phyloP scores from a whole-genome alignment of 2,797 vertebrate genomes.

The Tachyglossus aculeatus region DNA sequence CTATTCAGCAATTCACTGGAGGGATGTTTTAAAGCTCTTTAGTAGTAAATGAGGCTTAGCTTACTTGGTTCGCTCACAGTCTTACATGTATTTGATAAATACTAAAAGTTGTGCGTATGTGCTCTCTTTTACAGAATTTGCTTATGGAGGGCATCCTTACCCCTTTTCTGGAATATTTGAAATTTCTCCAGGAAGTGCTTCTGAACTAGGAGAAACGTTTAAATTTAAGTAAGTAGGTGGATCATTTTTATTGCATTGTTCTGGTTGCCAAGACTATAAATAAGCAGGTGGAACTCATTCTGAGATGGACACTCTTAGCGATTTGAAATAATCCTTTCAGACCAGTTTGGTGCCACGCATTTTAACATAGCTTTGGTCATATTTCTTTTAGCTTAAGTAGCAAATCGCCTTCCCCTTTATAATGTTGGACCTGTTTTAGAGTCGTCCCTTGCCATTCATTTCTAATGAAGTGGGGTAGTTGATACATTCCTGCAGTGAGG shows the following conservation, averaged over 20 bases:
- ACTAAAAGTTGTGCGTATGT: constrained; percentile 55
- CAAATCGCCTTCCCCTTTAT: too few relatives aligned
- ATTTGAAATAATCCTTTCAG: constrained; percentile 17
- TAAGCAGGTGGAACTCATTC: not conserved
- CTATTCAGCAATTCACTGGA: too few relatives aligned
- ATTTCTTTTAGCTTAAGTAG: not conserved
- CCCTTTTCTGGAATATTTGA: constrained; percentile 99
- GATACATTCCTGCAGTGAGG: not conserved
- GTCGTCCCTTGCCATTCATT: too few relatives aligned
- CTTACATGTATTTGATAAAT: constrained; percentile 24
- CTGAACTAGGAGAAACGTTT: constrained; percentile 97
- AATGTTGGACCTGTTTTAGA: too few relatives aligned
- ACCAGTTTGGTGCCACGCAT: constrained; percentile 1
- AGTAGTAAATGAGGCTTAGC: constrained; percentile 29
- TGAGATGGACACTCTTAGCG: not conserved
- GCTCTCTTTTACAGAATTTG: constrained; percentile 91
- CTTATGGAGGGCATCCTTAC: constrained; percentile 98
- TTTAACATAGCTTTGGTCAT: not conserved
- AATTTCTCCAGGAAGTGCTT: constrained; percentile 95
- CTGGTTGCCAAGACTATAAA: constrained; percentile 31
- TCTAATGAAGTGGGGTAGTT: not conserved
- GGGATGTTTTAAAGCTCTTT: constrained; percentile 7
- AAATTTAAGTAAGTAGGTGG: constrained; percentile 94
- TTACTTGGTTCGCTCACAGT: constrained; percentile 31
- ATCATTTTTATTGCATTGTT: constrained; percentile 40